These are phyloP conservation scores for Sebastes flavidus DNA, from an alignment of 2,797 vertebrate genomes.

Conservation along the genomic window DNA sequence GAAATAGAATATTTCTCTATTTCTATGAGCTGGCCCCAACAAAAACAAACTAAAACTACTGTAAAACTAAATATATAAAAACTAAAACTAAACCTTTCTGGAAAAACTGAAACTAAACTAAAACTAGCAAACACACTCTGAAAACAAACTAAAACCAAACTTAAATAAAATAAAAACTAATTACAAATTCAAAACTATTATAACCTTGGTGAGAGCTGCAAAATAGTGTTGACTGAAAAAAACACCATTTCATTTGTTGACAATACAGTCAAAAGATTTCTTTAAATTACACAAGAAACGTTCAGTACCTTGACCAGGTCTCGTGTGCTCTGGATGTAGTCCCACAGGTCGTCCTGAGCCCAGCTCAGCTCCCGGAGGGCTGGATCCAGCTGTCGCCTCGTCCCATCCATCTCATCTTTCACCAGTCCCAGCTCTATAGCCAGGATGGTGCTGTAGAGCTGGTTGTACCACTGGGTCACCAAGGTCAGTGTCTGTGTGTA, in stretches of 20 bases:
- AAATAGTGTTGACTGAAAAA: too few species aligned
- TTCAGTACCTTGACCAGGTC: conserved; percentile 67
- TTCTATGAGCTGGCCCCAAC: too few species aligned
- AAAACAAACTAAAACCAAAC: too few species aligned
- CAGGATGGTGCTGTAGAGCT: conserved; percentile 78
- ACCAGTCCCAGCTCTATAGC: conserved; percentile 76
- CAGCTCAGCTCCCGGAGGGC: conserved; percentile 77
- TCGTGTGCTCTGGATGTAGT: conserved; percentile 74
- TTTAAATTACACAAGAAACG: not conserved
- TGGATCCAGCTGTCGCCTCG: conserved; percentile 71
- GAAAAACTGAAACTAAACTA: too few species aligned
- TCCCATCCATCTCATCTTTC: conserved; percentile 70
- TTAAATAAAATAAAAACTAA: too few species aligned
- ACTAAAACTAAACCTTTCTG: too few species aligned
- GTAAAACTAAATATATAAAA: too few species aligned
- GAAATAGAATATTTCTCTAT: too few species aligned
- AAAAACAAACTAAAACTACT: too few species aligned
- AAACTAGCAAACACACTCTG: too few species aligned
- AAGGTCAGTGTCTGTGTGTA: conserved; percentile 77
- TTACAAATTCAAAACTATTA: too few species aligned
- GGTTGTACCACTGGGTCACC: conserved; percentile 82
- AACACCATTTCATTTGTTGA: not conserved
- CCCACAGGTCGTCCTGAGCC: conserved; percentile 78
- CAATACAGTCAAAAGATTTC: not conserved
- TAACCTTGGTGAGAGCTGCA: too few species aligned